Evolutionary conservation across 2,888 invertebrate genomes (phyloP).

Genomic region (Cryptops parisi): DNA sequence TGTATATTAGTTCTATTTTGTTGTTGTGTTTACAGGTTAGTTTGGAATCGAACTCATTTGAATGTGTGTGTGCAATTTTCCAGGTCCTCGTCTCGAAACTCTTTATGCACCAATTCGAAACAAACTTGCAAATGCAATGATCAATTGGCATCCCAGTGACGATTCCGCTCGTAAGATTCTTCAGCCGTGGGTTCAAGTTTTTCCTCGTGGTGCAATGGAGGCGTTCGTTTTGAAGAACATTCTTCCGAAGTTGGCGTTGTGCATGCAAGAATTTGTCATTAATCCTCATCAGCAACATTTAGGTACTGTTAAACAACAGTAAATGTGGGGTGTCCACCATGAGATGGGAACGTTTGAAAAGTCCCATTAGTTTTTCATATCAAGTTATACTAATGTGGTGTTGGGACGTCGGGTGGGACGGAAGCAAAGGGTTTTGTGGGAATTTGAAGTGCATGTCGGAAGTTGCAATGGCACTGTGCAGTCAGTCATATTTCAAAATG

Average conservation of each 20-base stretch:
- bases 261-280: conserved; percentile 46
- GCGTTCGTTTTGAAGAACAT: conserved; percentile 73
- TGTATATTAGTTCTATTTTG: conserved; percentile 19
- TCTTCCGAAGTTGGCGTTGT: conserved; percentile 67
- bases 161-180: conserved; percentile 81
- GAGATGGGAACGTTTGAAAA: neutral
- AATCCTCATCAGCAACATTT: conserved; percentile 58
- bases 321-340: no score
- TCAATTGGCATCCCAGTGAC: conserved; percentile 93
- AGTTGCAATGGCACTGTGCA: no score
- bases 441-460: no score
- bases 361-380: neutral
- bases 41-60: no score
- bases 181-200: conserved; percentile 72
- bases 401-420: no score
- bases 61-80: conserved; percentile 19
- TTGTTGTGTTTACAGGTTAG: no score
- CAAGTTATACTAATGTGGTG: no score
- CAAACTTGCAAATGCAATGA: conserved; percentile 72
- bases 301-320: conserved; percentile 33
- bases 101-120: conserved; percentile 84
- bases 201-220: conserved; percentile 58
- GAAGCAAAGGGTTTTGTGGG: no score
- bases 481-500: no score
- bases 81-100: conserved; percentile 34